These are phyloP conservation scores for Aphelocoma californica DNA, from an alignment of 2,797 vertebrate species.

Conservation along the genomic window DNA sequence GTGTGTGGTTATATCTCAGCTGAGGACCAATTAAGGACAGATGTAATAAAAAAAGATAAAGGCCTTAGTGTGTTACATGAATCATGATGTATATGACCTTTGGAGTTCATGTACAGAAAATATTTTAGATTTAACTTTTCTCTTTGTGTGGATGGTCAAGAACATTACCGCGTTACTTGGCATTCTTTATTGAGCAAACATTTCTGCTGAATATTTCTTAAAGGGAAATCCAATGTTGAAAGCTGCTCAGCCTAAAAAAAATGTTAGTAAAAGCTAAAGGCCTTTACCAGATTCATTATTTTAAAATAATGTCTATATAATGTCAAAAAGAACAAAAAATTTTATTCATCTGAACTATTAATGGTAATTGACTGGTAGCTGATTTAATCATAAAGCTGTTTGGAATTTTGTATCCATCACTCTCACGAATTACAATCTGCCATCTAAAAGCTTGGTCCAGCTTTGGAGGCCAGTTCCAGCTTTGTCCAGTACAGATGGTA, in stretches of 20 bases:
- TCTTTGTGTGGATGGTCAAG: fast-evolving
- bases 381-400: neutral
- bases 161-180: neutral
- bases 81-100: neutral
- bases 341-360: neutral
- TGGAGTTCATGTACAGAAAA: neutral
- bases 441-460: neutral
- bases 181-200: neutral
- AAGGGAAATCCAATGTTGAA: neutral
- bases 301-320: neutral
- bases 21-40: neutral
- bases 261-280: neutral
- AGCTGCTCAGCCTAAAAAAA: neutral
- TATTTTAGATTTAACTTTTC: neutral
- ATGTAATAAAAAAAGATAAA: neutral
- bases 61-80: neutral
- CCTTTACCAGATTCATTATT: neutral
- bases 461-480: neutral
- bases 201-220: neutral
- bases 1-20: neutral
- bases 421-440: neutral
- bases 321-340: neutral
- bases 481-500: neutral
- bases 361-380: neutral
- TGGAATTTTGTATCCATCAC: neutral